A percentile compares a stretch with the other conserved stretches of the same genome.
These are phyloP conservation scores for Neomonachus schauinslandi DNA, from an alignment of 2,113 vertebrate species.

Conservation along the genomic window DNA sequence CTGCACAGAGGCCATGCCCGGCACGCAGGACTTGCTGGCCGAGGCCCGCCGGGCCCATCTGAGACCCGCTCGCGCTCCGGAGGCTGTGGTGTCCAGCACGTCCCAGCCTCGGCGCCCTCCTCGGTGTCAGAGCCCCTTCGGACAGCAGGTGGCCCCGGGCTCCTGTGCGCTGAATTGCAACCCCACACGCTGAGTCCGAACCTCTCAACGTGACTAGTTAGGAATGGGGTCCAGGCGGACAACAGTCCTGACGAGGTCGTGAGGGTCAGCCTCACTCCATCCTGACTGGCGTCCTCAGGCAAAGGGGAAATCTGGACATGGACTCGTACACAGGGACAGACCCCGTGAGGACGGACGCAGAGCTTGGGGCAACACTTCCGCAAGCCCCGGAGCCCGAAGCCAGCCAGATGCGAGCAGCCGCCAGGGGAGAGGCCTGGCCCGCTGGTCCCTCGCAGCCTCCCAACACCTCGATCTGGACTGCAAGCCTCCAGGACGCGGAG, in stretches of 20 bases:
- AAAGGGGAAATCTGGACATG: neutral
- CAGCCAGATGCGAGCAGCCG: neutral
- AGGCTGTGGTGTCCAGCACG: neutral
- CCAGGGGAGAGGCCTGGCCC: fast-evolving
- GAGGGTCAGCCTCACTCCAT: neutral
- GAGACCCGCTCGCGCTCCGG: fast-evolving
- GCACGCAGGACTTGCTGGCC: neutral
- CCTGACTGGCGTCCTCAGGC: neutral
- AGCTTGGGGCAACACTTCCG: fast-evolving
- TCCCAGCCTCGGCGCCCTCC: neutral
- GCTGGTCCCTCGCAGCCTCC: neutral
- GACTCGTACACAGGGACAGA: neutral
- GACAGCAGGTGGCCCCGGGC: neutral
- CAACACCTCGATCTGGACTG: fast-evolving
- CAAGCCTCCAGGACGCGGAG: neutral
- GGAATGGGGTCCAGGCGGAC: neutral
- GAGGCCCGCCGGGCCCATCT: fast-evolving
- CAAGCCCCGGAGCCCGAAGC: fast-evolving
- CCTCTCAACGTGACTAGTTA: neutral
- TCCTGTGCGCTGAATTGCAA: neutral
- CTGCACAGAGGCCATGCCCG: neutral
- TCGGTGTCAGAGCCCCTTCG: neutral
- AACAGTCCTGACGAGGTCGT: no score
- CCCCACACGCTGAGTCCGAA: neutral
- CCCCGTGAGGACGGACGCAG: fast-evolving